Evolutionary conservation across 1,140 invertebrate genomes (phyloP).

Genomic region (Apis mellifera): DNA sequence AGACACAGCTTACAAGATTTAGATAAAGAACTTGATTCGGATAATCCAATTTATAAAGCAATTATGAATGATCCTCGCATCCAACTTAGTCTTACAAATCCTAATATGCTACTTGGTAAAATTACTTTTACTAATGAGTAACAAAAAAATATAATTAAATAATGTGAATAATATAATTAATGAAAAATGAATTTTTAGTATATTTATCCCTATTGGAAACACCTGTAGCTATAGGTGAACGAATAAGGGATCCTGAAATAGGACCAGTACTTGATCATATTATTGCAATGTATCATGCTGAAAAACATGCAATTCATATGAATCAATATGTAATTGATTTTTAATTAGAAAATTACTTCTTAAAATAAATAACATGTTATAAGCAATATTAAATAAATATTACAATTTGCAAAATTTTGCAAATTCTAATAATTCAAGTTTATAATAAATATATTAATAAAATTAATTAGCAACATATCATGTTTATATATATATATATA

Average conservation of each 20-base stretch:
- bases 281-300: constrained; percentile 85
- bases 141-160: background rate
- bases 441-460: background rate
- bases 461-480: background rate
- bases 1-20: constrained; percentile 80
- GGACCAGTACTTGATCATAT: constrained; percentile 85
- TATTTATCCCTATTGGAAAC: constrained; percentile 86
- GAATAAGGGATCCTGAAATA: constrained; percentile 85
- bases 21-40: constrained; percentile 83
- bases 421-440: background rate
- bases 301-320: constrained; percentile 82
- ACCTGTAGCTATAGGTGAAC: constrained; percentile 82
- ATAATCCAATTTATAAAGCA: constrained; percentile 84
- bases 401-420: constrained; percentile 46
- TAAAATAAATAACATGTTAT: background rate
- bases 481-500: background rate
- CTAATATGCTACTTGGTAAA: constrained; percentile 83
- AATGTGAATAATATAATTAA: constrained; percentile 25
- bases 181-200: constrained; percentile 76
- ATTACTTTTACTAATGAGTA: constrained; percentile 8
- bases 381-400: constrained; percentile 5
- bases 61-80: constrained; percentile 85
- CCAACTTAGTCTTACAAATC: constrained; percentile 85
- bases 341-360: background rate
- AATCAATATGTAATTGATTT: constrained; percentile 66